Conservation (phyloP, 1,140 invertebrate genomes). For the Sycophaga agraensis region DNA sequence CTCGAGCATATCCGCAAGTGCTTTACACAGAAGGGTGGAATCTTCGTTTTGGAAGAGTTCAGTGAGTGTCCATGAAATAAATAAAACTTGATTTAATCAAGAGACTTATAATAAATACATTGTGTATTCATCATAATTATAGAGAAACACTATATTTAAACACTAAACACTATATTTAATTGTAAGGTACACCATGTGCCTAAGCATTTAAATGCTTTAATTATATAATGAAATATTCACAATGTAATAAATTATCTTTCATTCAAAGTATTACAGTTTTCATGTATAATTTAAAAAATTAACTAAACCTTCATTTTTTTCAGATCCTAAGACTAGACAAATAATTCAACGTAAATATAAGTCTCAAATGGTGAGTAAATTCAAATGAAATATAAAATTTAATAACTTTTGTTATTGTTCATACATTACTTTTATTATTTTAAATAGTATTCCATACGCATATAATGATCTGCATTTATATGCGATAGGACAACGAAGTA, state of each 20-base stretch:
- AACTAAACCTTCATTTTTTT: not conserved
- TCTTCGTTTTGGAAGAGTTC: conserved; percentile 99
- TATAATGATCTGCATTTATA: too few relatives aligned
- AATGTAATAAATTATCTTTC: too few relatives aligned
- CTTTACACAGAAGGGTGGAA: conserved; percentile 97
- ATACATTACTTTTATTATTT: not conserved
- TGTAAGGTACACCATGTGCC: not conserved
- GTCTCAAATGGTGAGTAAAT: conserved; percentile 92
- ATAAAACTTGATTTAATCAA: too few relatives aligned
- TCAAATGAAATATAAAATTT: not conserved
- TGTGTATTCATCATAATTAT: too few relatives aligned
- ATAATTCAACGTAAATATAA: conserved; percentile 96
- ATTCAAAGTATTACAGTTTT: too few relatives aligned
- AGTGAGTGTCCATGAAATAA: conserved; percentile 72
- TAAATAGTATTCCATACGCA: too few relatives aligned
- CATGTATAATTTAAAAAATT: too few relatives aligned
- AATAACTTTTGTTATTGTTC: too few relatives aligned
- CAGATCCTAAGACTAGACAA: conserved; percentile 97
- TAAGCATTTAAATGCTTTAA: not conserved
- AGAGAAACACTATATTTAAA: too few relatives aligned
- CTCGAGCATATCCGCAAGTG: conserved; percentile 99
- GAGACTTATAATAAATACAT: too few relatives aligned
- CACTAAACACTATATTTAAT: too few relatives aligned
- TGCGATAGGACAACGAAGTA: conserved; percentile 50
- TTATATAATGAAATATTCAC: too few relatives aligned